Evolutionary conservation across 1,140 invertebrate species (phyloP).

Genomic region (Polyergus mexicanus): DNA sequence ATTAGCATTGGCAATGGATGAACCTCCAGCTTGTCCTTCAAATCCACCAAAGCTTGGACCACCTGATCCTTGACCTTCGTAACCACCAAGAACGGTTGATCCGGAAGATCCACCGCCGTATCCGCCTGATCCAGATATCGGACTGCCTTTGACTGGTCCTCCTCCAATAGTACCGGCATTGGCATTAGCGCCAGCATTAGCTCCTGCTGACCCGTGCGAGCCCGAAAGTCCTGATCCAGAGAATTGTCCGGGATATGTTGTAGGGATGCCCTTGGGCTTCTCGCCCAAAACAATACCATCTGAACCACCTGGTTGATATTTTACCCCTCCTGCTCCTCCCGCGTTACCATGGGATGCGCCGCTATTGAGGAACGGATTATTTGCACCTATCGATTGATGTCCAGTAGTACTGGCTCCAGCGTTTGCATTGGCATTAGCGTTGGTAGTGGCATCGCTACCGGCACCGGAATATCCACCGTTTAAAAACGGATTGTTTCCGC

Average conservation of each 20-base stretch:
- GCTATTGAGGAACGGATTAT: conserved; percentile 59
- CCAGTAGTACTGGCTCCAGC: conserved; percentile 25
- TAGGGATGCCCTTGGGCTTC: background rate
- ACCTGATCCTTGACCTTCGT: conserved; percentile 3
- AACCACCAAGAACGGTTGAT: background rate
- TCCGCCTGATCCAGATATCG: conserved; percentile 33
- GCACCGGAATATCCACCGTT: background rate
- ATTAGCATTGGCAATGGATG: conserved; percentile 36
- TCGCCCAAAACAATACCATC: background rate
- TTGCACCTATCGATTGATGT: background rate
- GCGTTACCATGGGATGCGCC: background rate
- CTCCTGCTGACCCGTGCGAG: background rate
- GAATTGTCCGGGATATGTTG: conserved; percentile 36
- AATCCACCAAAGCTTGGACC: background rate
- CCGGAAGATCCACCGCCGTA: background rate
- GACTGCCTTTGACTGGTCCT: background rate
- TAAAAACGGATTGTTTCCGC: conserved; percentile 53
- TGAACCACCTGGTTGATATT: background rate
- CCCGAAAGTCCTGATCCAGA: background rate
- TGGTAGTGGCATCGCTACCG: conserved; percentile 29
- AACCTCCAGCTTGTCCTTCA: conserved; percentile 33
- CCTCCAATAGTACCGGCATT: conserved; percentile 39
- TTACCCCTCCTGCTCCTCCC: background rate
- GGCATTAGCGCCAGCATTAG: conserved; percentile 18
- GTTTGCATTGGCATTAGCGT: conserved; percentile 65